Evolutionary conservation across 2,113 vertebrate species (phyloP), one percentile per base, ranked within the genome.

Genomic region (Passer domesticus): DNA sequence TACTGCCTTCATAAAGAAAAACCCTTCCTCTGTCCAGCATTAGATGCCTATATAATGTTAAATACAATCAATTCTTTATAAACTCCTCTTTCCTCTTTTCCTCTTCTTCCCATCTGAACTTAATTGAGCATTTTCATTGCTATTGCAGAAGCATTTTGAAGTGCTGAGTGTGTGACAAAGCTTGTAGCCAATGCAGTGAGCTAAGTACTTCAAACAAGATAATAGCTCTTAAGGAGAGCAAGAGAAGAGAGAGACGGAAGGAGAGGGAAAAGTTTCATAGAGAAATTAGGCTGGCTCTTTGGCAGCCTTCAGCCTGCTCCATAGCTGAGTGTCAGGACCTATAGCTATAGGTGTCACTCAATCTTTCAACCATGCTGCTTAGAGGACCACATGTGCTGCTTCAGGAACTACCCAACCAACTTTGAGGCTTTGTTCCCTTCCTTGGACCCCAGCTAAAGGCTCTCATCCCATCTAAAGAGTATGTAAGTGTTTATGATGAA

Each of bases 131-230:
- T 21, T 69, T 74, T 70, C 47, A 64, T 39, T 92, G 80, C 66
- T 82, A 59, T 37, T 56, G 67, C 68, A 69, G 27, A 62, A 85
- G 11, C 27, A 49, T 89, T 94, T 66, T 24, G 5, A 82, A 82
- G 49, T 68, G 62, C 43, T 89, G 56, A 96, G 82, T 59, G n/a
- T 37, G 15, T 56, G 55, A 70, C 62, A 80, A 63, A 94, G 47
- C 50, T 55, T 41, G 23, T 25, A 39, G 49, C 56, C 12, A 52
- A 17, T 31, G 55, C 74, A 62, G 37, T 18, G 49, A 81, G 24
- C 63, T 63, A 75, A 83, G 62, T 72, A 69, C 64, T 90, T 59
- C 37, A 75, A 80, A 90, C 35, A 89, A 74, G 79, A 49, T 74
- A 70, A 68, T 17, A 67, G 66, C 64, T 60, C 47, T 75, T 28